A percentile compares a stretch with the other conserved stretches of the same genome.
These are phyloP conservation scores for Emys orbicularis DNA, from an alignment of 2,797 vertebrate species.

Conservation along the genomic window DNA sequence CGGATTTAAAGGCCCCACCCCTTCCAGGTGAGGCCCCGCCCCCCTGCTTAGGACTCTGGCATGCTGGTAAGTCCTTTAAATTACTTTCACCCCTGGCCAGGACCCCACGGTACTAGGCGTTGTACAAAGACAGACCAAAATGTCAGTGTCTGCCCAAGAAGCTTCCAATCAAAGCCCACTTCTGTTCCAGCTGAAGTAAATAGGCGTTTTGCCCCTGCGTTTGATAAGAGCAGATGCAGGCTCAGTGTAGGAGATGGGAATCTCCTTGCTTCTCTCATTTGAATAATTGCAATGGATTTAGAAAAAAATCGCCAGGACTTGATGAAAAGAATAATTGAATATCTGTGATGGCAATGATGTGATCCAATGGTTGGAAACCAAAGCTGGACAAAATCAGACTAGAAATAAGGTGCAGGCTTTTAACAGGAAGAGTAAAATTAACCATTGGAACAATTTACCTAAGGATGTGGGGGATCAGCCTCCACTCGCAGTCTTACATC, in stretches of 20 bases:
- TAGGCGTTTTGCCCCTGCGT: not conserved
- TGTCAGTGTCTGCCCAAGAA: not conserved
- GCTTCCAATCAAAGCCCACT: not conserved
- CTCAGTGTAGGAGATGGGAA: not conserved
- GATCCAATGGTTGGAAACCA: not conserved
- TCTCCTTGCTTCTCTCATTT: not conserved
- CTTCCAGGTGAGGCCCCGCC: too few relatives aligned
- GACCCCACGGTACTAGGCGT: not conserved
- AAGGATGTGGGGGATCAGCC: not conserved
- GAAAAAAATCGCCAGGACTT: not conserved
- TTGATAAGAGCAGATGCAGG: not conserved
- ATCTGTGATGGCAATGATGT: not conserved
- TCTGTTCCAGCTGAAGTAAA: not conserved
- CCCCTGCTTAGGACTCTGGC: too few relatives aligned
- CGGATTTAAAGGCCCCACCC: too few relatives aligned
- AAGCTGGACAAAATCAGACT: not conserved
- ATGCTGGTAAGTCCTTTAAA: too few relatives aligned
- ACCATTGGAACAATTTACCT: not conserved
- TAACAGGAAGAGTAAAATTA: not conserved
- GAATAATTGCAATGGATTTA: not conserved
- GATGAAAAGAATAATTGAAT: not conserved
- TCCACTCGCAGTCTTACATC: not conserved
- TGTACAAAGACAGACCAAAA: not conserved
- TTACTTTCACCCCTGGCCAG: too few relatives aligned
- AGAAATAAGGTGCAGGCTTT: not conserved